A percentile compares a stretch with the other conserved stretches of the same genome.
Evolutionary conservation across 2,113 vertebrate species (phyloP).

Genomic region (Anthoscopus minutus): DNA sequence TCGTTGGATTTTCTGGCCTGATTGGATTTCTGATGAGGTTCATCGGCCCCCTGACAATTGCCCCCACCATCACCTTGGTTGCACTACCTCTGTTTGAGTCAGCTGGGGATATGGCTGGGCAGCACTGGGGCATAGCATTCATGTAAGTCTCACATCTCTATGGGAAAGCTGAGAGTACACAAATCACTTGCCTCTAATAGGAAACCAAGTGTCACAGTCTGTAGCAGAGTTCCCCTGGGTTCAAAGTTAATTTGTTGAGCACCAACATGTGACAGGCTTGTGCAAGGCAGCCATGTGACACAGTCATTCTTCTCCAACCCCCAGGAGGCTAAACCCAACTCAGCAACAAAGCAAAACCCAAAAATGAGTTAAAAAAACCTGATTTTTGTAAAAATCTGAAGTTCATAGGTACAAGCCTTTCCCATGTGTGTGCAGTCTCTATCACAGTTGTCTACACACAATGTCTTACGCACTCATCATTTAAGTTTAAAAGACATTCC

Average conservation of each 20-base stretch:
- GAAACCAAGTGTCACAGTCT: neutral
- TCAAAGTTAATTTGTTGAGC: neutral
- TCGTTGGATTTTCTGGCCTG: slow-evolving; percentile 92
- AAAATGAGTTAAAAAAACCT: neutral
- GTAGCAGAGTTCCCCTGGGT: neutral
- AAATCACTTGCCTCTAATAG: neutral
- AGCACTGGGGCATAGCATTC: slow-evolving; percentile 89
- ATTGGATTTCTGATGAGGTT: slow-evolving; percentile 90
- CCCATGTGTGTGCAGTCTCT: neutral
- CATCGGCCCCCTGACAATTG: slow-evolving; percentile 93
- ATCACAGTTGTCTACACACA: neutral
- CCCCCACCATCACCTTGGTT: slow-evolving; percentile 92
- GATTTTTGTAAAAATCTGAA: neutral
- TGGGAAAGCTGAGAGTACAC: neutral
- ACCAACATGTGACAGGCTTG: neutral
- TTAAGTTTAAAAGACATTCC: neutral
- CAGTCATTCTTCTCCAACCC: neutral
- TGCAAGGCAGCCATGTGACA: neutral
- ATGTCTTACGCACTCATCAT: neutral
- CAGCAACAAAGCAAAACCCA: neutral
- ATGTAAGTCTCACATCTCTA: slow-evolving; percentile 71
- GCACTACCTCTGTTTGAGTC: slow-evolving; percentile 89
- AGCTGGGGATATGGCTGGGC: slow-evolving; percentile 79
- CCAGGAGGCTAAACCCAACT: neutral
- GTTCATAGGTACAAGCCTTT: neutral